Conservation (phyloP, 2,797 vertebrate genomes). For the Sebastes trivittatus region DNA sequence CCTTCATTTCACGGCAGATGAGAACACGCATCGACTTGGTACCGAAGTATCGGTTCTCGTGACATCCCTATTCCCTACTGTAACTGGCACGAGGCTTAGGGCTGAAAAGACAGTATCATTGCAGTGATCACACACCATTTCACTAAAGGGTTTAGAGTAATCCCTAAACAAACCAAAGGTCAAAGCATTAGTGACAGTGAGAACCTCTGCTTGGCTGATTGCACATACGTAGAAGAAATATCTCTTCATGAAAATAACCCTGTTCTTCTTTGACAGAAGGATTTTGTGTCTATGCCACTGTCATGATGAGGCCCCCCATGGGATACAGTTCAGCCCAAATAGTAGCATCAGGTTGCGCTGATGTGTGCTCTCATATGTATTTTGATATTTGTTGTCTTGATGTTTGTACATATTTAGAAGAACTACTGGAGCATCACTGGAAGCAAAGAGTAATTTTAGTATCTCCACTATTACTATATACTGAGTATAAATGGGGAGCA, state of each 20-base stretch:
- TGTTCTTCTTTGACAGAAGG: background rate
- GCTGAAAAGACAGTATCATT: slow-evolving; percentile 46
- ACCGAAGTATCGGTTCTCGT: too few relatives aligned
- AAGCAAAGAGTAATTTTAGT: background rate
- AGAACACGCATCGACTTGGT: too few relatives aligned
- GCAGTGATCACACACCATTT: slow-evolving; percentile 51
- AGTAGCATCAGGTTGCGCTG: background rate
- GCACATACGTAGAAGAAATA: slow-evolving; percentile 1
- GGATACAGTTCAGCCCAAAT: background rate
- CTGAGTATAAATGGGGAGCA: background rate
- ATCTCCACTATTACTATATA: background rate
- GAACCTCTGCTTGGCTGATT: slow-evolving; percentile 27
- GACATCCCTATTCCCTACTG: background rate
- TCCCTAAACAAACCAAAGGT: slow-evolving; percentile 50
- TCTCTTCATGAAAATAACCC: slow-evolving; percentile 1
- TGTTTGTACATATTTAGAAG: background rate
- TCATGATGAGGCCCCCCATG: background rate
- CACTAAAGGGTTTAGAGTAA: slow-evolving; percentile 51
- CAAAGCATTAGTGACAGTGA: slow-evolving; percentile 26
- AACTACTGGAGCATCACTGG: background rate
- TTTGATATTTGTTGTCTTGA: background rate
- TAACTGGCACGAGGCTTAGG: slow-evolving; percentile 35
- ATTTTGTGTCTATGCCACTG: background rate
- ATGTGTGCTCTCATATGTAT: background rate
- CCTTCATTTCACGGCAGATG: too few relatives aligned